Base-by-base conservation (phyloP, 2,113 vertebrate genomes). In the Oncorhynchus keta region DNA sequence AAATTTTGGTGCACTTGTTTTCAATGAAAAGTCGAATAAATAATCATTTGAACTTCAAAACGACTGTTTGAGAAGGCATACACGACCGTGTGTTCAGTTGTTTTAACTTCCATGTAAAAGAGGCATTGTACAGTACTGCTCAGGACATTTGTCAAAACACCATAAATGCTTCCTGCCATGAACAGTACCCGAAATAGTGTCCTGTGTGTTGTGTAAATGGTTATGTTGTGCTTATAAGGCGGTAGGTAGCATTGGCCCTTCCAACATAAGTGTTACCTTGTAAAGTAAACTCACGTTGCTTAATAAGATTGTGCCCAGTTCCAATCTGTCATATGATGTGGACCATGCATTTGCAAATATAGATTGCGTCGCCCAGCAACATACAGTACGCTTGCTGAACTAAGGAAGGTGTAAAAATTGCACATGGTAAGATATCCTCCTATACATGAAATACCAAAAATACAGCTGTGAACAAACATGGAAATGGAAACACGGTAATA, bases 401-500 rank as follows among this genome's bases (percentile, higher is more conserved):
- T 78, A 83, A 91, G 87, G 90, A 89, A 80, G 81, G 84, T 87
- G 84, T 92, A 84, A 84, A 84, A 84, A 83, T 87, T 70, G 83
- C 76, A 90, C 66, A 88, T 89, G 86, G 88, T 84, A 91, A 94
- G 94, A 89, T 71, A 93, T 82, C 86, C 93, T 82, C 86, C 78
- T 79, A 86, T 88, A 92, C 90, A 90, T 90, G 79, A 75, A 89
- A 91, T 88, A 92, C 84, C 91, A 91, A 89, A 93, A 93, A 91
- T 85, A 90, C 88, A 76, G 82, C 77, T 80, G 79, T 82, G 82
- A 88, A 89, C 84, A 90, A 93, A 92, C 70, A 87, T 86, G 94
- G 89, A 94, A 90, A 94, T 93, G 93, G 87, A 90, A 85, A 92
- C 89, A 93, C 95, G 92, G 93, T 94, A 94, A 93, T 95, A 93